Evolutionary conservation across 2,113 vertebrate species (phyloP), one percentile per base, ranked within the genome.

Genomic region (Mesoclemmys tuberculata): DNA sequence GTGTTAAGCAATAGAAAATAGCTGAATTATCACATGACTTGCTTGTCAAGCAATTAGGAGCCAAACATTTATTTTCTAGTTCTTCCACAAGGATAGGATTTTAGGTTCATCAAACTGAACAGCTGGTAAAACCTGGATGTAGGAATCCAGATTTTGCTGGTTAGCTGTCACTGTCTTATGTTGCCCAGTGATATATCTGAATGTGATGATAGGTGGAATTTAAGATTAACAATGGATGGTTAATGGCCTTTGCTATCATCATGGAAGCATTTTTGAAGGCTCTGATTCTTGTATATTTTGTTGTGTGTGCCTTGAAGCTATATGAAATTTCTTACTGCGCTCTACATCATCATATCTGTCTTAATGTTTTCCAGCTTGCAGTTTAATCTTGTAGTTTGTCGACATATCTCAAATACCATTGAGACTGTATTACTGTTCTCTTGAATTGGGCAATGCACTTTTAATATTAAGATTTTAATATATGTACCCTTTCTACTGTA

Each of bases 21-120:
- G 24, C 0, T 2, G 2, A 7, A 8, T 48, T 88, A 29, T 19
- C 46, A 83, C n/a, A 24, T 6, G 29, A 8, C 2, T 1, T 14
- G 29, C 31, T 44, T 51, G 10, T 51, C 31, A 13, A 74, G 56
- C 90, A 85, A 84, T 8, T 2, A 1, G 58, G 58, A 61, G 18
- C 61, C 71, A 75, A 75, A 13, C 22, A 41, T 44, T 26, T 44
- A 26, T 41, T 74, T 26, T 75, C 41, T 75, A 44, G 1, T 2
- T 35, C 11, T 51, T 85, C 56, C 8, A 2, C 12, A 49, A 82
- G 82, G 79, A 35, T 2, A 75, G 13, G 4, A 46, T 16, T 80
- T 78, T 4, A 5, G 46, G 29, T 68, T 29, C 71, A 74, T 19
- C 46, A 48, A 61, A 83, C 35, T 48, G 7, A 51, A n/a, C 8